phyloP scores from a whole-genome alignment of 2,888 invertebrate genomes.

The Epinotia brunnichana region DNA sequence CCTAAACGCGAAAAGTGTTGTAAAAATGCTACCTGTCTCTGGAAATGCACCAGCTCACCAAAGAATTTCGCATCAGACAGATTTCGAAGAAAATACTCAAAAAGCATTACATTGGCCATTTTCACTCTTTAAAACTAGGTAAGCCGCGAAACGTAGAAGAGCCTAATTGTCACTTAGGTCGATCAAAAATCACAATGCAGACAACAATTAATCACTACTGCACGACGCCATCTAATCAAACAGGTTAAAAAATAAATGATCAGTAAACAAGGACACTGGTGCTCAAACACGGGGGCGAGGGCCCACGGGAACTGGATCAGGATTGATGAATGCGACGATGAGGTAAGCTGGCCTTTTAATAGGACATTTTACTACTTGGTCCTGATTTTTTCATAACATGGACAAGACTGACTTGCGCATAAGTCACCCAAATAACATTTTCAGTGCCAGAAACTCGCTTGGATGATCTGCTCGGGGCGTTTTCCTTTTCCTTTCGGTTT shows the following conservation, averaged over 20 bases:
- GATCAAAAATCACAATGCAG: slow-evolving; percentile 7
- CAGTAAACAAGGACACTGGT: slow-evolving; percentile 66
- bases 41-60: too few species aligned
- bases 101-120: neutral
- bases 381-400: neutral
- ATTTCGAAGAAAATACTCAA: neutral
- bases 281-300: slow-evolving; percentile 41
- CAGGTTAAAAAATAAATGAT: slow-evolving; percentile 62
- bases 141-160: neutral
- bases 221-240: slow-evolving; percentile 47
- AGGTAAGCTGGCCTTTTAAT: slow-evolving; percentile 25
- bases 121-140: neutral
- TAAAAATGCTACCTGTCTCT: too few species aligned
- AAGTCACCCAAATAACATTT: too few species aligned
- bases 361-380: slow-evolving; percentile 10
- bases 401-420: too few species aligned
- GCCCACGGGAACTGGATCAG: slow-evolving; percentile 22
- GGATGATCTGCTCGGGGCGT: too few species aligned
- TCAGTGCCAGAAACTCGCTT: too few species aligned
- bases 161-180: neutral
- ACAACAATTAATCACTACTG: slow-evolving; percentile 36
- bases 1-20: too few species aligned
- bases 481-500: too few species aligned
- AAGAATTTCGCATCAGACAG: neutral
- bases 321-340: slow-evolving; percentile 38